Conservation (phyloP, 2,113 vertebrate species). For the Otocyon megalotis region DNA sequence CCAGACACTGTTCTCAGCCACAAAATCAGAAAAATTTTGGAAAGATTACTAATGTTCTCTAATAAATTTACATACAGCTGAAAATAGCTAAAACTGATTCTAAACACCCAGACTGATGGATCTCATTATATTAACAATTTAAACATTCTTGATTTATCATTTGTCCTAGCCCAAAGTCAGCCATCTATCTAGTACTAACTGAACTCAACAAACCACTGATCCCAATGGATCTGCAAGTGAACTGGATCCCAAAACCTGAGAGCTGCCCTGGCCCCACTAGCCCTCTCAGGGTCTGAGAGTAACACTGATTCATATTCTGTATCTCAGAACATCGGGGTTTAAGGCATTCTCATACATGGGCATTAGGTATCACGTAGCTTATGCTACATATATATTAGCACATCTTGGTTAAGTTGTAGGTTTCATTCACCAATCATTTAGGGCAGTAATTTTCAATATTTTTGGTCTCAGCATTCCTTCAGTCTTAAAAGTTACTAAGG, state of each 20-base stretch:
- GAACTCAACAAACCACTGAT: not conserved
- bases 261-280: not conserved
- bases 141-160: not conserved
- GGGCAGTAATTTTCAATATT: not conserved
- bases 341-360: not conserved
- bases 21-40: not conserved
- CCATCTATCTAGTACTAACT: not conserved
- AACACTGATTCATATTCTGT: not conserved
- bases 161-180: not conserved
- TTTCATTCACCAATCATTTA: not conserved
- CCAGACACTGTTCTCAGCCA: not conserved
- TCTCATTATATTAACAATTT: constrained; percentile 25
- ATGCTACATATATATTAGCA: not conserved
- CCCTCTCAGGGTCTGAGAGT: not conserved
- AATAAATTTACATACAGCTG: not conserved
- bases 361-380: not conserved
- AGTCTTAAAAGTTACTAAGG: not conserved
- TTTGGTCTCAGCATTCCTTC: not conserved
- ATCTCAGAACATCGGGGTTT: not conserved
- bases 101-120: not conserved
- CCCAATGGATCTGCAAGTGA: not conserved
- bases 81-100: not conserved
- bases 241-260: not conserved
- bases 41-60: not conserved
- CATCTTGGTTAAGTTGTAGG: not conserved